These are phyloP conservation scores for Drosophila kambysellisi DNA, from an alignment of 2,888 invertebrate species.

Conservation along the genomic window DNA sequence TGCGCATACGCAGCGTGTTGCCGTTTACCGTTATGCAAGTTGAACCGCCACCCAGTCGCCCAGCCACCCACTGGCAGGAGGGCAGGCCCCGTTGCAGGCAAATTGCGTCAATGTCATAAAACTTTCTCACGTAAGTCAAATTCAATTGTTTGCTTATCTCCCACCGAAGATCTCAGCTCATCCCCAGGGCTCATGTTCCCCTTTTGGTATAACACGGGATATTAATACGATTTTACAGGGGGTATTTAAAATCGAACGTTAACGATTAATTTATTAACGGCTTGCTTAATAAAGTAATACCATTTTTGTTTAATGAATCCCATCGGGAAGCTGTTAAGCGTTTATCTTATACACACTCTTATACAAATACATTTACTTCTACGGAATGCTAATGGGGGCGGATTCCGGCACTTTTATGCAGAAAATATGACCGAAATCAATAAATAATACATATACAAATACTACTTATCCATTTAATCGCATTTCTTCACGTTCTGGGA, in stretches of 20 bases:
- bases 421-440: slow-evolving; percentile 10
- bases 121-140: slow-evolving; percentile 78
- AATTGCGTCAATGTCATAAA: slow-evolving; percentile 73
- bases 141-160: slow-evolving; percentile 37
- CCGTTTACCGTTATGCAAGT: slow-evolving; percentile 51
- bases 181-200: slow-evolving; percentile 12
- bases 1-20: slow-evolving; percentile 54
- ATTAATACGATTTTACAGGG: slow-evolving; percentile 46
- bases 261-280: slow-evolving; percentile 41
- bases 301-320: slow-evolving; percentile 25
- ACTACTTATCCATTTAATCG: slow-evolving; percentile 34
- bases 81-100: slow-evolving; percentile 8
- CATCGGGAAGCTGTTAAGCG: slow-evolving; percentile 11
- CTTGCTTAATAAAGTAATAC: slow-evolving; percentile 62
- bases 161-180: slow-evolving; percentile 24
- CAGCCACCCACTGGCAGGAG: slow-evolving; percentile 16
- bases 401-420: slow-evolving; percentile 3
- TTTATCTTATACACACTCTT: slow-evolving; percentile 2
- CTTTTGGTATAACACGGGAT: not conserved
- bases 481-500: slow-evolving; percentile 30
- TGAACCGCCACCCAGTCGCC: slow-evolving; percentile 14
- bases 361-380: not conserved
- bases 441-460: slow-evolving; percentile 18
- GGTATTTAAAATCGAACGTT: slow-evolving; percentile 38
- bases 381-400: not conserved